Evolutionary conservation across 35 echinoderm and acorn worm genomes (phyloP).

Genomic region (Apostichopus japonicus): DNA sequence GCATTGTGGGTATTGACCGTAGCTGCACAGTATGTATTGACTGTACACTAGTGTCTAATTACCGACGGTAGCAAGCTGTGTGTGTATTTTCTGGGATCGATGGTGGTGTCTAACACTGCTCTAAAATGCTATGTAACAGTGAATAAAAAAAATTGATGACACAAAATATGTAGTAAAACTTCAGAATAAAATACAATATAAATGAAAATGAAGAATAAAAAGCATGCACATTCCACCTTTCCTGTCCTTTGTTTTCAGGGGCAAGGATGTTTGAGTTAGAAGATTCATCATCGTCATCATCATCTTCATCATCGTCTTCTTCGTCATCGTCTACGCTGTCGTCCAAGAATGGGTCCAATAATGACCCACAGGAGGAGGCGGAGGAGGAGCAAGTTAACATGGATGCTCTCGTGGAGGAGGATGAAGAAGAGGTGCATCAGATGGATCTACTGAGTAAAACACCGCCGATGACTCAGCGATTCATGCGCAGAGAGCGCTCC

Average conservation of each 20-base stretch:
- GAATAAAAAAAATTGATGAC: too few species aligned
- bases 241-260: background rate
- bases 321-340: background rate
- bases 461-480: conserved; percentile 42
- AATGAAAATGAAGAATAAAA: too few species aligned
- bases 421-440: conserved; percentile 3
- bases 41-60: too few species aligned
- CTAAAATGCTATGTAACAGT: too few species aligned
- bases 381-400: background rate
- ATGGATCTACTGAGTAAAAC: conserved; percentile 50
- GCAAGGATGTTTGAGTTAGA: background rate
- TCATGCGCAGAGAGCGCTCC: background rate
- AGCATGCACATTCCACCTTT: too few species aligned
- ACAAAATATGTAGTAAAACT: too few species aligned
- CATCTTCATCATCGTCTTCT: background rate
- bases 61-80: too few species aligned
- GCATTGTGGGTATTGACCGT: too few species aligned
- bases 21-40: too few species aligned
- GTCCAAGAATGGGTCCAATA: background rate
- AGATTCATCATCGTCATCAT: background rate
- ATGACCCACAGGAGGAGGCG: background rate
- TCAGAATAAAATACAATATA: too few species aligned
- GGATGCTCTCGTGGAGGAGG: background rate
- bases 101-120: too few species aligned
- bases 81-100: too few species aligned